phyloP scores from a whole-genome alignment of 2,797 vertebrate genomes.

The Scyliorhinus canicula region DNA sequence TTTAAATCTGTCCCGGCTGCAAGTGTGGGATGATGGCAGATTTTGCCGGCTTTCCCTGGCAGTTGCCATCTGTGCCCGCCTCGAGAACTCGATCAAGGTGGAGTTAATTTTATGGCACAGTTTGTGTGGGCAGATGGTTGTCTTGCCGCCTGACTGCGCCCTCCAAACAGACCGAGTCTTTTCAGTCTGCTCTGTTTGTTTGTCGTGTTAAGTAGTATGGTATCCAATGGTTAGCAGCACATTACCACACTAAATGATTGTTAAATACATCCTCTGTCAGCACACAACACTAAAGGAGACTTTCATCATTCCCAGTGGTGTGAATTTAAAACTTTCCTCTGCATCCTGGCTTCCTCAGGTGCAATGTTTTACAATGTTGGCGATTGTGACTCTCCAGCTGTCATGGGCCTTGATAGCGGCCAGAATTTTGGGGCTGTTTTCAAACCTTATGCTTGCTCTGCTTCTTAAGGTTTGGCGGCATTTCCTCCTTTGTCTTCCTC shows the following conservation, averaged over 20 bases:
- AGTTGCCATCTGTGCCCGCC: not conserved
- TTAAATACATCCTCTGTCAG: not conserved
- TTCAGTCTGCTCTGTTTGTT: not conserved
- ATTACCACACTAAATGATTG: slow-evolving; percentile 27
- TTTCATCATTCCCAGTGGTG: not conserved
- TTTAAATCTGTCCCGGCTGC: not conserved
- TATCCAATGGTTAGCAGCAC: not conserved
- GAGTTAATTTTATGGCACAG: not conserved
- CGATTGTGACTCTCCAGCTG: not conserved
- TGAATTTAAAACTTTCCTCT: not conserved
- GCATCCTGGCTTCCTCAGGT: not conserved
- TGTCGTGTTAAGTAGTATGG: not conserved
- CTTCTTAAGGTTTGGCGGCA: not conserved
- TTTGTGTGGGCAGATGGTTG: slow-evolving; percentile 5
- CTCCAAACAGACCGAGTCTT: not conserved
- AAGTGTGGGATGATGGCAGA: not conserved
- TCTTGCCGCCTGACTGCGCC: not conserved
- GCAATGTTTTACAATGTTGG: not conserved
- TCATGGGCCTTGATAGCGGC: not conserved
- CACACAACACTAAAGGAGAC: not conserved
- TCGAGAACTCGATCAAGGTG: not conserved
- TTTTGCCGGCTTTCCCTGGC: not conserved
- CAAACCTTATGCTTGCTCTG: not conserved
- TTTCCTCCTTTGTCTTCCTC: no score
- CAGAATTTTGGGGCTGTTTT: not conserved